These are phyloP conservation scores for Cuniculus paca DNA, from an alignment of 2,797 vertebrate genomes.

Conservation along the genomic window DNA sequence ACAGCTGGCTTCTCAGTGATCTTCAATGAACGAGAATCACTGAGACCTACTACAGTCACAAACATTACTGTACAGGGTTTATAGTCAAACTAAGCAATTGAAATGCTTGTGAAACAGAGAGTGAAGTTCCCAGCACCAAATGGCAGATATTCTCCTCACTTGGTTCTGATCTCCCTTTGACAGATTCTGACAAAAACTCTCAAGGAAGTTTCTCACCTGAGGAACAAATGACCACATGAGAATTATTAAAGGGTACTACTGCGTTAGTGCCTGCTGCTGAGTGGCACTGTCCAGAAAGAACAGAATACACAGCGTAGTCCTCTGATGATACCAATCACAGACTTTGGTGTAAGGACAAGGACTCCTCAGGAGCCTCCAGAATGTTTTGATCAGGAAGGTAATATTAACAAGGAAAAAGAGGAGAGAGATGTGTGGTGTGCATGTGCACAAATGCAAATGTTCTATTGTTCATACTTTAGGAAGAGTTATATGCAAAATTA, in stretches of 20 bases:
- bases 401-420: neutral
- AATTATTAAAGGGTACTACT: neutral
- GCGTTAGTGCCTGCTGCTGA: neutral
- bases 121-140: neutral
- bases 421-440: neutral
- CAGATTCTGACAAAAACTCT: neutral
- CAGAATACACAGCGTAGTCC: neutral
- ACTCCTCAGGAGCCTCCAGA: neutral
- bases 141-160: neutral
- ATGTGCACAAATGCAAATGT: neutral
- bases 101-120: neutral
- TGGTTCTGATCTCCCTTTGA: neutral
- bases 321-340: neutral
- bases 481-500: neutral
- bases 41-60: neutral
- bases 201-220: neutral
- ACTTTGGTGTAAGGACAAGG: too few relatives aligned
- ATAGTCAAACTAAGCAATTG: neutral
- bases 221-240: neutral
- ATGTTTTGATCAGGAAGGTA: neutral
- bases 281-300: neutral
- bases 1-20: neutral
- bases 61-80: neutral
- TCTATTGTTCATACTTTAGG: neutral
- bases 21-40: neutral